Evolutionary conservation across 2,113 vertebrate species (phyloP).

Genomic region (Tychaedon coryphoeus): DNA sequence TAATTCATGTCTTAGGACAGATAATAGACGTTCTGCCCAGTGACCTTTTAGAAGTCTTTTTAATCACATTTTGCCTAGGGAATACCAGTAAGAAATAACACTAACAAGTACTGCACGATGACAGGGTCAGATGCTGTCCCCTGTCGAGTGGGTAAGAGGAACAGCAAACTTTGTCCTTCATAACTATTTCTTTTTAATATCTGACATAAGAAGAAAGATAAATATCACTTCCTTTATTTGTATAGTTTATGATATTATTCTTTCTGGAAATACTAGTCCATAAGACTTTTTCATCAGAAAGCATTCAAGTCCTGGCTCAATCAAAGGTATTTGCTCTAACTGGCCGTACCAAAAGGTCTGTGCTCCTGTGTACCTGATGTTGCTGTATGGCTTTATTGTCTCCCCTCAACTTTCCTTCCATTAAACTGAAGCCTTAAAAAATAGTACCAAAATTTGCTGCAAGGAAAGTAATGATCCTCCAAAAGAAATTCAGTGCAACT

Average conservation of each 20-base stretch:
- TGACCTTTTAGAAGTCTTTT: slow-evolving; percentile 49
- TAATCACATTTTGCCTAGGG: slow-evolving; percentile 31
- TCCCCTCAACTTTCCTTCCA: background rate
- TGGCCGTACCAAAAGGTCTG: background rate
- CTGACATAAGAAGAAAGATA: slow-evolving; percentile 34
- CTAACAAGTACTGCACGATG: background rate
- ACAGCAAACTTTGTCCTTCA: slow-evolving; percentile 16
- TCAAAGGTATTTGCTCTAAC: background rate
- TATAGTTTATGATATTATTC: slow-evolving; percentile 31
- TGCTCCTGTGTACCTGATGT: background rate
- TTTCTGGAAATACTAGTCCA: background rate
- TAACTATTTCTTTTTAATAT: slow-evolving; percentile 61
- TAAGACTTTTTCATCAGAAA: background rate
- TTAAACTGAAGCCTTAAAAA: slow-evolving; percentile 52
- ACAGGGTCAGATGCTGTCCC: background rate
- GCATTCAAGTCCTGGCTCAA: background rate
- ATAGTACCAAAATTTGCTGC: slow-evolving; percentile 38
- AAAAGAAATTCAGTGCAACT: slow-evolving; percentile 57
- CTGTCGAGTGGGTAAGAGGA: background rate
- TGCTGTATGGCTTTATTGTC: background rate
- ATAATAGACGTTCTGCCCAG: background rate
- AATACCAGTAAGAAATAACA: slow-evolving; percentile 25
- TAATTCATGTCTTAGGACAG: slow-evolving; percentile 1
- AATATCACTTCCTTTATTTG: slow-evolving; percentile 48
- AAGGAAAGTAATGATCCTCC: slow-evolving; percentile 69